A percentile compares a stretch with the other conserved stretches of the same genome.
Evolutionary conservation across 2,888 invertebrate genomes (phyloP).

Genomic region (Noctua janthe): DNA sequence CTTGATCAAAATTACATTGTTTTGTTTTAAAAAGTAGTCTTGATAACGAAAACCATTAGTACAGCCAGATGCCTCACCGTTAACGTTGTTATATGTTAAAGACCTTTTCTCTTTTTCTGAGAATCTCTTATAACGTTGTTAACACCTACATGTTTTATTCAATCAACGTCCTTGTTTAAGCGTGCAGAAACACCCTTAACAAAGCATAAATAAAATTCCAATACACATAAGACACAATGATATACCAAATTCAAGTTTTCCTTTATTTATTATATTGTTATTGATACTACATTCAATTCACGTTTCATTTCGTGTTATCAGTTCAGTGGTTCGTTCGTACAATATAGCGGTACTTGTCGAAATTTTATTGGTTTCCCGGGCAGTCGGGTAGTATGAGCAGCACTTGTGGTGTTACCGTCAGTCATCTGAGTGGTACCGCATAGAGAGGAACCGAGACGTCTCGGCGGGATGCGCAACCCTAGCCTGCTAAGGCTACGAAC

Average conservation of each 20-base stretch:
- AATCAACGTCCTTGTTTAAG: slow-evolving; percentile 35
- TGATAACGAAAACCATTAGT: not conserved
- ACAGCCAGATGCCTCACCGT: not conserved
- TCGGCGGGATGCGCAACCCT: slow-evolving; percentile 45
- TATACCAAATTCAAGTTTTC: slow-evolving; percentile 45
- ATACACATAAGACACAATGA: slow-evolving; percentile 37
- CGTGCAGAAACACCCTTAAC: slow-evolving; percentile 34
- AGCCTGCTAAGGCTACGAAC: slow-evolving; percentile 43
- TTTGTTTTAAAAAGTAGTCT: not conserved
- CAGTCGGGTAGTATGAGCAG: slow-evolving; percentile 66
- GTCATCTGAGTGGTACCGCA: slow-evolving; percentile 68
- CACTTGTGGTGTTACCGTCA: slow-evolving; percentile 76
- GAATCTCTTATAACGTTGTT: slow-evolving; percentile 17
- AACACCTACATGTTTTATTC: slow-evolving; percentile 37
- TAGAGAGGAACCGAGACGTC: slow-evolving; percentile 47
- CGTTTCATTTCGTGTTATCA: slow-evolving; percentile 73
- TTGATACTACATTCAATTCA: slow-evolving; percentile 68
- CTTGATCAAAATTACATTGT: not conserved
- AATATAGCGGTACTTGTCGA: slow-evolving; percentile 67
- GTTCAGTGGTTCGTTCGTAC: slow-evolving; percentile 69
- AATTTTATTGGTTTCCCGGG: slow-evolving; percentile 75
- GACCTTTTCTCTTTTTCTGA: slow-evolving; percentile 6
- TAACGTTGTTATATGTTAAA: not conserved
- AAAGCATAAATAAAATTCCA: slow-evolving; percentile 38
- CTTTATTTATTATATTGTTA: slow-evolving; percentile 66